A percentile compares a stretch with the other conserved stretches of the same genome.
Evolutionary conservation across 2,797 vertebrate genomes (phyloP).

Genomic region (Zalophus californianus): DNA sequence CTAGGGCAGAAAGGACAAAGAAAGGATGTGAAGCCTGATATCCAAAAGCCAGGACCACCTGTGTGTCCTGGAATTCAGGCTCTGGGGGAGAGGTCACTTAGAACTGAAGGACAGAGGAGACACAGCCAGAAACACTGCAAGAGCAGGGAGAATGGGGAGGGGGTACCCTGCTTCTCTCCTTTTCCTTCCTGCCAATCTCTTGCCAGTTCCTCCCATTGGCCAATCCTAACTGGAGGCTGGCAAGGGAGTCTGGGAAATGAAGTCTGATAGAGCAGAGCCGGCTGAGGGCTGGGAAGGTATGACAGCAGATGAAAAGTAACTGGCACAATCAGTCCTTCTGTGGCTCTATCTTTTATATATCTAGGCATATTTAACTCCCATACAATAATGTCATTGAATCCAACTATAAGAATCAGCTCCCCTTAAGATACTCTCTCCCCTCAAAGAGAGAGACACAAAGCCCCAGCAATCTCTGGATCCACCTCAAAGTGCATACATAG

Average conservation of each 20-base stretch:
- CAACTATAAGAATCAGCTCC: neutral
- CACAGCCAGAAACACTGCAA: neutral
- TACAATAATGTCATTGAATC: neutral
- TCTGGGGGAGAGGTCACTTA: rapidly evolving
- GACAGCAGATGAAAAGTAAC: neutral
- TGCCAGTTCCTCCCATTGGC: neutral
- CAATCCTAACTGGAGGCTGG: neutral
- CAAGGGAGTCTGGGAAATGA: neutral
- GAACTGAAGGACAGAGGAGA: neutral
- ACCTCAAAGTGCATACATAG: neutral
- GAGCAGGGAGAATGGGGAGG: neutral
- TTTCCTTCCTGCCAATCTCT: neutral
- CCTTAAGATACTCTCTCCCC: neutral
- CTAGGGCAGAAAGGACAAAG: neutral
- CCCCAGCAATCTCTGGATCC: neutral
- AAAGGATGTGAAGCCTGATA: neutral
- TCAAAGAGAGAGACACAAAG: neutral
- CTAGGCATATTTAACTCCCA: neutral
- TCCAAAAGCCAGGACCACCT: neutral
- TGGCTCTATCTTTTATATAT: neutral
- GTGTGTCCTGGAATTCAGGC: neutral
- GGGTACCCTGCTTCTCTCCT: neutral
- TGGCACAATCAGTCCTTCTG: neutral
- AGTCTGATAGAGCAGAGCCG: neutral
- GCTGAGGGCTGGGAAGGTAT: neutral